Evolutionary conservation across 2,113 vertebrate genomes (phyloP).

Genomic region (Coptodon rendalli): DNA sequence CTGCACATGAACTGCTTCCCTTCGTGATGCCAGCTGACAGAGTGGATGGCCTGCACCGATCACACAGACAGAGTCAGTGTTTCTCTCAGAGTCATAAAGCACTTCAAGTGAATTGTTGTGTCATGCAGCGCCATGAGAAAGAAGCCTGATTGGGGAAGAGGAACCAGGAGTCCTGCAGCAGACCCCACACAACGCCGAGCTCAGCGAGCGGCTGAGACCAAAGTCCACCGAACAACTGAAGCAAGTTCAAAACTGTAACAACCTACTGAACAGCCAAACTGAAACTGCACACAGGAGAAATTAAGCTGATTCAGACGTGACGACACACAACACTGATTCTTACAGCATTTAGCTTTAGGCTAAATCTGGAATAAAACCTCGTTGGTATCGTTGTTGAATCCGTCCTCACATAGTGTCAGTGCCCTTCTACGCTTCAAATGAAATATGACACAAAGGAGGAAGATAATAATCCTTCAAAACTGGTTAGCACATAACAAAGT

Average conservation of each 20-base stretch:
- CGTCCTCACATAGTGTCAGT: neutral
- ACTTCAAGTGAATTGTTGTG: neutral
- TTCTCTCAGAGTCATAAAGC: neutral
- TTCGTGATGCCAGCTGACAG: slow-evolving; percentile 96
- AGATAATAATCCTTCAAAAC: neutral
- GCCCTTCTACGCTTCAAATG: neutral
- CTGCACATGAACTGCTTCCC: slow-evolving; percentile 99
- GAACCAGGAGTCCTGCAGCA: neutral
- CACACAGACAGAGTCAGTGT: neutral
- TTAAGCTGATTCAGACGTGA: neutral
- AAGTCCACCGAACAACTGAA: neutral
- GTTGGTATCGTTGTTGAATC: neutral
- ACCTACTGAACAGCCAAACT: neutral
- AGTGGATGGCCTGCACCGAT: slow-evolving; percentile 87
- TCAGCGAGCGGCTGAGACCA: neutral
- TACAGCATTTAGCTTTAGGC: neutral
- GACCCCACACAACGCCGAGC: rapidly evolving
- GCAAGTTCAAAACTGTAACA: neutral
- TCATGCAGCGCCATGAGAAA: neutral
- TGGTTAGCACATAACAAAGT: neutral
- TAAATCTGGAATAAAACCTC: neutral
- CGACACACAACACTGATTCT: neutral
- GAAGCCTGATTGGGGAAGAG: neutral
- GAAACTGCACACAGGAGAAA: neutral
- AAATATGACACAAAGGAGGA: neutral